A percentile compares a stretch with the other conserved stretches of the same genome.
Conservation (phyloP, 1,140 invertebrate species). For the Drusus annulatus region DNA sequence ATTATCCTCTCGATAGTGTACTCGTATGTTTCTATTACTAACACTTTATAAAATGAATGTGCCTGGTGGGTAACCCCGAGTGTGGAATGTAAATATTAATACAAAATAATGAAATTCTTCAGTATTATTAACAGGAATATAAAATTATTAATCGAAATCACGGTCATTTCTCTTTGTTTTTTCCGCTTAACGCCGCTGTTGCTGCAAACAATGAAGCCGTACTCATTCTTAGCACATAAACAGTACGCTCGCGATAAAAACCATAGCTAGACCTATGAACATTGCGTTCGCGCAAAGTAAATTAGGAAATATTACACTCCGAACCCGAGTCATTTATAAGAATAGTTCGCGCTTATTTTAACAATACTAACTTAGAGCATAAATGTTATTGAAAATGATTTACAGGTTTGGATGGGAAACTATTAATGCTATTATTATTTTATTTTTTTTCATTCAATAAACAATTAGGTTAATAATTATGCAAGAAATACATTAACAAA, state of each 20-base stretch:
- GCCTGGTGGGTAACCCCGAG: too few species aligned
- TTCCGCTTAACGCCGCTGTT: neutral
- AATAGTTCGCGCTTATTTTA: conserved; percentile 7
- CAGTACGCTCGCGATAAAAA: conserved; percentile 11
- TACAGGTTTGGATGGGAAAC: neutral
- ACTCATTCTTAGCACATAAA: conserved; percentile 16
- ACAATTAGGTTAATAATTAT: too few species aligned
- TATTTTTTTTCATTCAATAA: too few species aligned
- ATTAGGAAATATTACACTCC: conserved; percentile 6
- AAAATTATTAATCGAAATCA: conserved; percentile 3
- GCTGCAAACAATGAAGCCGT: conserved; percentile 5
- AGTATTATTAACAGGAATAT: neutral
- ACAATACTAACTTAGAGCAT: neutral
- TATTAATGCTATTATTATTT: too few species aligned
- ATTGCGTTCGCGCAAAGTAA: neutral
- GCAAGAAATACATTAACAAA: too few species aligned
- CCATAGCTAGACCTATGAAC: neutral
- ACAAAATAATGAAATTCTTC: too few species aligned
- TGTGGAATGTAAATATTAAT: too few species aligned
- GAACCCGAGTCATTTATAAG: neutral
- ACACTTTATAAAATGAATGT: too few species aligned
- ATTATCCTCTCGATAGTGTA: too few species aligned
- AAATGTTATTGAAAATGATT: neutral
- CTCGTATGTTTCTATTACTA: too few species aligned
- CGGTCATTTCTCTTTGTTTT: neutral